Evolutionary conservation across 2,797 vertebrate genomes (phyloP).

Genomic region (Setipinna tenuifilis): DNA sequence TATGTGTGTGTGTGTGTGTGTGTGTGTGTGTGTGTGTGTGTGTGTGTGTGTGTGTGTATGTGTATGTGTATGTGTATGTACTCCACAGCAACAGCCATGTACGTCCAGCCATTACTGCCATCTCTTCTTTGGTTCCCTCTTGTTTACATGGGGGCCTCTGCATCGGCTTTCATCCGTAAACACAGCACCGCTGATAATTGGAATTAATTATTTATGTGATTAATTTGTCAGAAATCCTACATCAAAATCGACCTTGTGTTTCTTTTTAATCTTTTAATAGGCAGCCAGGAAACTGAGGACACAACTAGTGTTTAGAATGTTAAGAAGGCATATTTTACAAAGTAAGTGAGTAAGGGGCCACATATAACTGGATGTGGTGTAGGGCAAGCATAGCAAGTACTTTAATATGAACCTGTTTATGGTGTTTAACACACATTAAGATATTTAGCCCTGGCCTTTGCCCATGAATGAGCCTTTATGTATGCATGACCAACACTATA

Average conservation of each 20-base stretch:
- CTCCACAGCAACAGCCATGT: neutral
- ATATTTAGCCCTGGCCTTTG: too few species aligned
- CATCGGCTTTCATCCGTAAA: neutral
- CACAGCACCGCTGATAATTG: neutral
- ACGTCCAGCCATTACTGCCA: neutral
- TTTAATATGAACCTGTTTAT: neutral
- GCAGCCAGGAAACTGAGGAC: neutral
- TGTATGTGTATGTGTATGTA: neutral
- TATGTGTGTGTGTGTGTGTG: slow-evolving; percentile 9
- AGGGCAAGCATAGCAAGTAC: neutral
- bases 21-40: slow-evolving; percentile 17
- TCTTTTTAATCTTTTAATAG: neutral
- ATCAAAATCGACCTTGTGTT: neutral
- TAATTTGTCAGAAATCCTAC: slow-evolving; percentile 11
- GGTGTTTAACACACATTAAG: neutral
- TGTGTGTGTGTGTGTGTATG: too few species aligned
- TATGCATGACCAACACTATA: too few species aligned
- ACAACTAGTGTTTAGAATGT: neutral
- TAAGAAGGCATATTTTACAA: too few species aligned
- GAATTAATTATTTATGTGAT: neutral
- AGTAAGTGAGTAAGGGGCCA: neutral
- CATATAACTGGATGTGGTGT: neutral
- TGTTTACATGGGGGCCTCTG: neutral
- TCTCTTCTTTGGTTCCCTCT: neutral
- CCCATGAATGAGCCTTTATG: too few species aligned